Base-by-base conservation (phyloP, 2,113 vertebrate genomes). In the Carollia perspicillata region DNA sequence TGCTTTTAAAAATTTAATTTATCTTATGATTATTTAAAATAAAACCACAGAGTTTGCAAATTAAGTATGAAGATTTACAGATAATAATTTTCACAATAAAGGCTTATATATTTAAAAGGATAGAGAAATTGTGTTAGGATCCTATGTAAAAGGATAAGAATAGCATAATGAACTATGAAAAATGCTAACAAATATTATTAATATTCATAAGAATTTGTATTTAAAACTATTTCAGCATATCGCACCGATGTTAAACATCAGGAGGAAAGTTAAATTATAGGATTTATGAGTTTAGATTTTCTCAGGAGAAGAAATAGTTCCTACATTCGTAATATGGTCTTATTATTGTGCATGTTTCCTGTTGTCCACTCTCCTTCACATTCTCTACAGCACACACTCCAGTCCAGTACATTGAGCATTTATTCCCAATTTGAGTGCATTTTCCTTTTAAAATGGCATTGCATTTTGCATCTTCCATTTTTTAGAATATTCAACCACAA, bases 21-120 rank as follows among this genome's bases (percentile, higher is more conserved):
- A 77, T 42, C 40, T 71, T 51, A 60, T 69, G 26, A 42, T 84
- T 94, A 78, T 51, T 23, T 85, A 71, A 77, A 68, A 84, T n/a
- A 86, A 95, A 91, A 33, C 84, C 79, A 96, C 0, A 6, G 7
- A 95, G 84, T 86, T 69, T 78, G 33, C 26, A 95, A 97, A 92
- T 95, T 97, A 94, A 97, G 47, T 72, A 68, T 20, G 86, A 96
- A 95, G 14, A 42, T 86, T 96, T 65, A 93, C 63, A 96, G 79
- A 84, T n/a, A 75, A 37, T 17, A 20, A 92, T 89, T 86, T 98
- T 97, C n/a, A 84, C 66, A 88, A 51, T 81, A 96, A 93, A 28
- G 1, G 4, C 17, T 95, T 72, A 68, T 79, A 33, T 18, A 11
- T 92, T 58, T 86, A 47, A 51, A 88, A 94, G 2, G 0, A 78